Base-by-base conservation (phyloP, 2,888 invertebrate genomes). In the Gandaritis pyraliata region DNA sequence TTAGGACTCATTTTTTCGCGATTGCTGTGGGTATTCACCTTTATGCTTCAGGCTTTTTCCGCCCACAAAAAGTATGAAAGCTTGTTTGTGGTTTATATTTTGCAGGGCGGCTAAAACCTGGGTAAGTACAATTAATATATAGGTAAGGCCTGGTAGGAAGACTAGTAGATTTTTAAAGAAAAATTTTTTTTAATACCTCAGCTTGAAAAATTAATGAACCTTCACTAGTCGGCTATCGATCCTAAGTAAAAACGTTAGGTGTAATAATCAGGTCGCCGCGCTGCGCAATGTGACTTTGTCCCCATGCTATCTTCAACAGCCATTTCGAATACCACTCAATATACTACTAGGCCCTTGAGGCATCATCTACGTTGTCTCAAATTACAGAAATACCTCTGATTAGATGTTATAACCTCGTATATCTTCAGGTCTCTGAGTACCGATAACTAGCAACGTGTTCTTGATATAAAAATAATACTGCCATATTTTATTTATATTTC, bases 1-100 rank as follows among this genome's bases (percentile, higher is more conserved):
- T 69, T 71, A 70, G 65, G 69, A 64, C 70, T 69, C 69, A 71
- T 71, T 71, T 71, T 67, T 64, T 60, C 59, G 64, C 69, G 64
- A 67, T 68, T 69, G 70, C 66, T 60, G 58, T 58, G 58, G 66
- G 57, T 58, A 55, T 63, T 58, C 58, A 57, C 51, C 66, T 68
- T 70, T 65, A 66, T 64, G 49, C 30, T 45, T 57, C 56, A 63
- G 64, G 30, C 45, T 58, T 59, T 63, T 59, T 38, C 49, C 33
- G n/a, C 50, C 36, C 13, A n/a, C 39, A 64, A 56, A 55, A 39
- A 58, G 53, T 46, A 38, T 51, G 16, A 38, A 45, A 47, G 15
- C 51, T 58, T 59, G n/a, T 56, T 38, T 63, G 52, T 54, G 39
- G 12, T 16, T 30, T 18, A 38, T 11, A 29, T 51, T 61, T 33